Conservation (phyloP, 1,140 invertebrate genomes). For the Trichonephila inaurata region DNA sequence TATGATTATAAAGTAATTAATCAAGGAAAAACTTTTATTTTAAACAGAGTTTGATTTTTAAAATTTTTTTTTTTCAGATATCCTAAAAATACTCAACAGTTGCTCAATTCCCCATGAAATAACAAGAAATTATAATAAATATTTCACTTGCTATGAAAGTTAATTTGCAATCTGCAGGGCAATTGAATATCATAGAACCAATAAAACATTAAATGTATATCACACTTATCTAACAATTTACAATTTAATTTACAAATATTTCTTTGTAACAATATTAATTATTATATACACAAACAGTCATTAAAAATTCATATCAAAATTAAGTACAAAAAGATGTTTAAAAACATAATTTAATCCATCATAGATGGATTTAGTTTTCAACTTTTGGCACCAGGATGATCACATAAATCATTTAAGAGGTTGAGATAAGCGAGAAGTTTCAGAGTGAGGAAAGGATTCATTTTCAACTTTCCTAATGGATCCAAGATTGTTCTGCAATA, state of each 20-base stretch:
- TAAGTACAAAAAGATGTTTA: background rate
- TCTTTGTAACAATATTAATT: too few relatives aligned
- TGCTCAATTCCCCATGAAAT: too few relatives aligned
- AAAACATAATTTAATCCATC: background rate
- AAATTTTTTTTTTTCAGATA: too few relatives aligned
- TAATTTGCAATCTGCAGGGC: too few relatives aligned
- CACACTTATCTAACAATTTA: background rate
- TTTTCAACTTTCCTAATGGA: background rate
- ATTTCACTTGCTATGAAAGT: too few relatives aligned
- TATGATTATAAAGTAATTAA: too few relatives aligned
- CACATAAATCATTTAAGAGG: background rate
- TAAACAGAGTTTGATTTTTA: too few relatives aligned
- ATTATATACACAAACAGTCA: background rate
- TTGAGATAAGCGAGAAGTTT: background rate
- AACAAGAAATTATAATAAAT: too few relatives aligned
- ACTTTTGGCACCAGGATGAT: background rate
- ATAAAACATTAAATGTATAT: too few relatives aligned
- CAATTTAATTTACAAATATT: background rate
- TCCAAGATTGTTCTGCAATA: constrained; percentile 36
- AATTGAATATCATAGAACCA: too few relatives aligned
- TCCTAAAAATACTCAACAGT: too few relatives aligned
- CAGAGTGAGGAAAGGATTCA: background rate
- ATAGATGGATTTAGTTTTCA: background rate
- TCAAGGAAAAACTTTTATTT: too few relatives aligned
- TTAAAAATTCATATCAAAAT: background rate